Percentiles rank a stretch among this genome's conserved stretches.
phyloP scores from a whole-genome alignment of 2,113 vertebrate genomes.

The Variabilichromis moorii region DNA sequence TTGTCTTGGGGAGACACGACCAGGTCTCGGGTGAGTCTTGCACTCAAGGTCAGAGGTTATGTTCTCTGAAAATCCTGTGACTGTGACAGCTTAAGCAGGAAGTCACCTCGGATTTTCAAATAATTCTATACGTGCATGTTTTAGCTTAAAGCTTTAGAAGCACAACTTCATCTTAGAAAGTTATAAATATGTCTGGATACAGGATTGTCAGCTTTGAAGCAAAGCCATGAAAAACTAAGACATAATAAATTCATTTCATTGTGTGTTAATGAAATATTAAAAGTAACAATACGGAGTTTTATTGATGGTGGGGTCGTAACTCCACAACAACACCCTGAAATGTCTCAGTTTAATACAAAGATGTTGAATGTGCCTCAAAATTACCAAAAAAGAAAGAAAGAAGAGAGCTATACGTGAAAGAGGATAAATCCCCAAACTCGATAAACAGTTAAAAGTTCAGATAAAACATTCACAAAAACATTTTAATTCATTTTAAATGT shows the following conservation, averaged over 20 bases:
- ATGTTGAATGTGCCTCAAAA: background rate
- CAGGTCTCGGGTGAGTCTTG: background rate
- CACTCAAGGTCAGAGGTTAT: background rate
- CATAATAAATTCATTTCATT: background rate
- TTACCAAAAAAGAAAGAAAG: background rate
- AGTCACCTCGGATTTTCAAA: background rate
- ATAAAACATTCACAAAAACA: background rate
- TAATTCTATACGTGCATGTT: background rate
- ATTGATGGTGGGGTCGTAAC: background rate
- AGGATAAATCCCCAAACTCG: rapidly evolving
- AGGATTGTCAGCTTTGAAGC: background rate
- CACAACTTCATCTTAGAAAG: background rate
- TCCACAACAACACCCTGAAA: background rate
- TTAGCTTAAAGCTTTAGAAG: background rate
- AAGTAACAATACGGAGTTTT: background rate
- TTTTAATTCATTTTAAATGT: background rate
- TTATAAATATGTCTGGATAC: background rate
- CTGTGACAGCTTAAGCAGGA: background rate
- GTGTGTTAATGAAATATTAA: background rate
- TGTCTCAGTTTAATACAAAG: background rate
- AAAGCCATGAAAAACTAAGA: background rate
- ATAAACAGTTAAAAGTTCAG: background rate
- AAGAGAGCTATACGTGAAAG: background rate
- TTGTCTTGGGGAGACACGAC: background rate
- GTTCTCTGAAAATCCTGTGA: background rate